Base-by-base conservation (phyloP, 2,797 vertebrate species). In the Nyctalus aviator region DNA sequence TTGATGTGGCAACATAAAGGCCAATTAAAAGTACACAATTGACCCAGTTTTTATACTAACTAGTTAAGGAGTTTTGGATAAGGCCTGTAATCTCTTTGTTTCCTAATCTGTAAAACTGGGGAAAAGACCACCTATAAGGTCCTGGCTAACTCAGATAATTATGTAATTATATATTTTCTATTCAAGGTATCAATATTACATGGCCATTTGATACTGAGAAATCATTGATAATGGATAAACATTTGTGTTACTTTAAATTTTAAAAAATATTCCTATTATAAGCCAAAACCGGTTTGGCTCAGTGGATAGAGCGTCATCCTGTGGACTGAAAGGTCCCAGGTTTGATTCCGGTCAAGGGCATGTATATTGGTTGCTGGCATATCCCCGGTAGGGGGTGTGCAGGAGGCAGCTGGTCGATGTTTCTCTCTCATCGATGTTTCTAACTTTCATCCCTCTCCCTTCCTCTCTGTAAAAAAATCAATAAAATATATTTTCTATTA, bases 121-220 rank as follows among this genome's bases (percentile, higher is more conserved):
- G 37, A 9, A 96, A 92, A 84, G 59, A 78, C 17, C 3, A 27
- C 62, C 27, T 93, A 10, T 81, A 71, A 88, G n/a, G 17, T 87
- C 6, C 21, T 88, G 20, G 13, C 12, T 84, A 57, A 62, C 50
- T 77, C 8, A 72, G 14, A 75, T 62, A 81, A 81, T 64, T 81
- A 30, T n/a, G 0, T 84, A 90, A 69, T 90, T 91, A 84, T 25
- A 83, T 85, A 81, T 78, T 96, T 90, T 95, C 32, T 27, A 55
- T 92, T 94, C 25, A 87, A 68, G 25, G 41, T 89, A 86, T 9
- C 35, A 85, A 2, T 83, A 71, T 86, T 87, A 77, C 9, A 57
- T 69, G n/a, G 32, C 37, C 32, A 78, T 92, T 91, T 86, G 50
- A 82, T 82, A 64, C 10, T 81, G 69, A 81, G 66, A 83, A 78